Evolutionary conservation across 2,888 invertebrate species (phyloP), one percentile per base, ranked within the genome.

Genomic region (Nemurella pictetii): DNA sequence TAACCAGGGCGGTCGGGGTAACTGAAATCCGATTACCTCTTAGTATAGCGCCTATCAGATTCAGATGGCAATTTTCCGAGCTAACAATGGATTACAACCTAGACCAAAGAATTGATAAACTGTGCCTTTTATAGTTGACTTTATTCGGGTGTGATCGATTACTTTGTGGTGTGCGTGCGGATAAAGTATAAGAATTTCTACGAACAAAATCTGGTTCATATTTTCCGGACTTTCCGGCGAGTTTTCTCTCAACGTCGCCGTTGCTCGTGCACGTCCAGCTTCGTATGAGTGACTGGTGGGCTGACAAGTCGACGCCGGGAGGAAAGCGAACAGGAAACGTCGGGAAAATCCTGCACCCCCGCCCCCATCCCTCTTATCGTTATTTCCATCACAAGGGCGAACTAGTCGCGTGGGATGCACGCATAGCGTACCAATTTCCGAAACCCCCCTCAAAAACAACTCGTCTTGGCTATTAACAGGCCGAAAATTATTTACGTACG

Each of bases 401-500:
- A n/a, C n/a, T n/a, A n/a, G n/a, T n/a, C n/a, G n/a, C n/a, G n/a
- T n/a, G n/a, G n/a, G 9, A 32, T 55, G 20, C 55, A 55, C 20
- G 55, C 55, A 55, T 12, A 55, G 55, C 55, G 55, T 55, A 55
- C 55, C 3, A 55, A 55, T 55, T 55, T 55, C 55, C 55, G 3
- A 12, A n/a, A 20, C 55, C 2, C 32, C 32, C 75, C 75, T 26
- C 28, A 4, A 75, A 75, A 28, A 55, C 55, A 55, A 55, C 15
- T 55, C 55, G 55, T 55, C 55, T 55, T 55, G 55, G 15, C 55
- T 55, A 55, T 55, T 55, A 35, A 81, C 35, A 81, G 27, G 35
- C 30, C 80, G 26, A 30, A 85, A 83, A 83, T 83, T 80, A 84
- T 73, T 86, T 83, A 83, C 84, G 80, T 81, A 84, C 20, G 84